These are phyloP conservation scores for Seladonia tumulorum DNA, from an alignment of 2,888 invertebrate species.

Conservation along the genomic window DNA sequence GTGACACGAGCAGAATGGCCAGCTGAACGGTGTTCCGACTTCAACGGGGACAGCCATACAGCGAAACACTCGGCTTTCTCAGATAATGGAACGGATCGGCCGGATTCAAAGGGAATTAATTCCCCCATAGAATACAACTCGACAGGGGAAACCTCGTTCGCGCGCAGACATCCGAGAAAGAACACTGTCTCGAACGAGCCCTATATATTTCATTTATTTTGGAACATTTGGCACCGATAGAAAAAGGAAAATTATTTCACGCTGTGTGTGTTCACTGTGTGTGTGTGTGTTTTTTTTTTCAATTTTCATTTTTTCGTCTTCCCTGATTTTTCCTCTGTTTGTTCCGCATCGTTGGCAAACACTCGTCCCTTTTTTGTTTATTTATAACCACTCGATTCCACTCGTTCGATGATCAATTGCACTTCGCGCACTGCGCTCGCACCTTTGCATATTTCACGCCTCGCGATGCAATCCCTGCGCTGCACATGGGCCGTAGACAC, in stretches of 20 bases:
- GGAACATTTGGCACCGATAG: neutral
- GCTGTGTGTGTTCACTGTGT: neutral
- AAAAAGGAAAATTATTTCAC: neutral
- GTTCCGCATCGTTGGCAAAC: neutral
- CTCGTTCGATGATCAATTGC: neutral
- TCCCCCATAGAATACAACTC: neutral
- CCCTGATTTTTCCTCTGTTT: neutral
- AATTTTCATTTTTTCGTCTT: too few relatives aligned
- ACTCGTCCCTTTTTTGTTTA: neutral
- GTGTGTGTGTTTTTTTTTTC: too few relatives aligned
- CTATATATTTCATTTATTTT: neutral
- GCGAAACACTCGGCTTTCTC: neutral
- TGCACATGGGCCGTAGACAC: neutral
- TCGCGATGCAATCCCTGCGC: neutral
- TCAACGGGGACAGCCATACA: neutral
- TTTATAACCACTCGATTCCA: neutral
- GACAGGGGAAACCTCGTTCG: neutral
- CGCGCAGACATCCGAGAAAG: neutral
- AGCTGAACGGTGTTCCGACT: neutral
- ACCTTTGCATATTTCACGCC: neutral
- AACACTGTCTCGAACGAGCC: neutral
- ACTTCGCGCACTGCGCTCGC: neutral
- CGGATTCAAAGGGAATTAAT: neutral
- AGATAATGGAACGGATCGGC: neutral
- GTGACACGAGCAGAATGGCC: neutral